Evolutionary conservation across 2,113 vertebrate species (phyloP), one percentile per base, ranked within the genome.

Genomic region (Zosterops japonicus): DNA sequence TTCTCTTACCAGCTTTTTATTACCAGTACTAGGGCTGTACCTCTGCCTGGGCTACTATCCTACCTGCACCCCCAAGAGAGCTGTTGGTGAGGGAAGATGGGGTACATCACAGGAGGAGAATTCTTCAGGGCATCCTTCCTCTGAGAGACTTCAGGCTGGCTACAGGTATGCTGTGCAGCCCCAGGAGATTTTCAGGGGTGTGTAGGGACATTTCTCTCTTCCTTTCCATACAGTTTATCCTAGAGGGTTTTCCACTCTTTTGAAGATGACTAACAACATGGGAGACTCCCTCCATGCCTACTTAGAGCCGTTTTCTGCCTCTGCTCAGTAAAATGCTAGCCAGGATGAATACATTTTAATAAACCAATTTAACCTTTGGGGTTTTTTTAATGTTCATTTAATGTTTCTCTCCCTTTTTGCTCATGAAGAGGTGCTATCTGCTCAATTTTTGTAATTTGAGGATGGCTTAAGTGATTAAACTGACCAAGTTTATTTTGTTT

Each of bases 21-120:
- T 49, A 23, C 47, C 22, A 49, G 47, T 14, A 24, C 23, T 65
- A 21, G 16, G 14, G 7, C 65, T 65, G n/a, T 56, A 17, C 12
- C 35, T 83, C 65, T 5, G 5, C 39, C 19, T 33, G 21, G 63
- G 29, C 31, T 41, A n/a, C 0, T 0, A 11, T 41, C 27, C 53
- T 71, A 31, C 41, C 46, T 70, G 60, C 50, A 18, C 11, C 9
- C 9, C 17, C 7, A 47, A 16, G 49, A 52, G 23, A 53, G 12
- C 10, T 41, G 29, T 5, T 83, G 55, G 14, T 4, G 23, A 33
- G 46, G 24, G 4, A 39, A 64, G 46, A 8, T 33, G 49, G 12
- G 31, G 12, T 52, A 10, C 15, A 19, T 19, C 21, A 19, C 1
- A 1, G 46, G 23, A 70, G 16, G 24, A 83, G 55, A 68, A 77